Percentiles rank a stretch among this genome's conserved stretches.
These are phyloP conservation scores for Drosophila conformis DNA, from an alignment of 2,888 invertebrate genomes.

Conservation along the genomic window DNA sequence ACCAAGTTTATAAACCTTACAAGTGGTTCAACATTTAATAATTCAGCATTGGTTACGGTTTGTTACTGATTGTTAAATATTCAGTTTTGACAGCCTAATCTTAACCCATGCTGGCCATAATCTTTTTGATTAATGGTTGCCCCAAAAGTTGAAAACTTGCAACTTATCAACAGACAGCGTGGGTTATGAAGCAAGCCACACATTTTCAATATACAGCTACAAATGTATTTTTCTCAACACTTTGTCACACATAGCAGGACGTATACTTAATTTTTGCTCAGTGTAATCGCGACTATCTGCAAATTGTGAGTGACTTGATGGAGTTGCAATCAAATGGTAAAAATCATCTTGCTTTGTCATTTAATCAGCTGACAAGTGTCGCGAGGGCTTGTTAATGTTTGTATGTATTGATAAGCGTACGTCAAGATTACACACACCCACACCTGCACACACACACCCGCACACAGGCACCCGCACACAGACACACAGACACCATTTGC, in stretches of 20 bases:
- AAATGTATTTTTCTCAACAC: not conserved
- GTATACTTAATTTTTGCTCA: slow-evolving; percentile 5
- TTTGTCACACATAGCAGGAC: not conserved
- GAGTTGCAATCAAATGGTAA: slow-evolving; percentile 35
- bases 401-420: slow-evolving; percentile 50
- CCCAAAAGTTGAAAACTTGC: not conserved
- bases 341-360: slow-evolving; percentile 40
- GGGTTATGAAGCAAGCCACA: not conserved
- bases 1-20: not conserved
- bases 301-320: not conserved
- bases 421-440: slow-evolving; percentile 50
- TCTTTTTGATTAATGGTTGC: not conserved
- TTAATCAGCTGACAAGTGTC: slow-evolving; percentile 56
- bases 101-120: not conserved
- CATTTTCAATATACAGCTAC: not conserved
- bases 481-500: not conserved
- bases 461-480: slow-evolving; percentile 6
- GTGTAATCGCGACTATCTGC: not conserved
- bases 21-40: not conserved
- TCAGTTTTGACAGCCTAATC: not conserved
- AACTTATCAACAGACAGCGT: not conserved
- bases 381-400: slow-evolving; percentile 30
- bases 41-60: not conserved
- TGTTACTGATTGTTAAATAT: not conserved
- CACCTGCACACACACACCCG: not conserved